Conservation (phyloP, 53 echinoderm and acorn worm genomes). For the Mesocentrotus franciscanus region DNA sequence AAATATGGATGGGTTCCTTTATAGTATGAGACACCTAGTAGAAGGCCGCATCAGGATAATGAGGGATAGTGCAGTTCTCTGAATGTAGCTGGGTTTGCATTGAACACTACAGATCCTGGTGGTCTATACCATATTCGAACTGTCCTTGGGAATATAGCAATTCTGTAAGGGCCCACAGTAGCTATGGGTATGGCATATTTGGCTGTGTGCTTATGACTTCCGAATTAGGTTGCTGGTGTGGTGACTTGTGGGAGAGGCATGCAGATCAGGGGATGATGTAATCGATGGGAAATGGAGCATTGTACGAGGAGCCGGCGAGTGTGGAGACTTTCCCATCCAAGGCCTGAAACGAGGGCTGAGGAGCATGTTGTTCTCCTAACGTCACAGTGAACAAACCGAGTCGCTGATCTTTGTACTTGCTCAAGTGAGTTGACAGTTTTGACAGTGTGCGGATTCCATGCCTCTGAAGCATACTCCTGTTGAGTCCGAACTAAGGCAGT, state of each 20-base stretch:
- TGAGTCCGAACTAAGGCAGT: conserved; percentile 66
- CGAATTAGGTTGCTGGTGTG: too few relatives aligned
- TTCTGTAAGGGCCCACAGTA: not conserved
- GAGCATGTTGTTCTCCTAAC: conserved; percentile 58
- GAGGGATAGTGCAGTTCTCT: conserved; percentile 17
- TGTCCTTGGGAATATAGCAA: not conserved
- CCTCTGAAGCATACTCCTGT: conserved; percentile 64
- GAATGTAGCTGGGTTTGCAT: not conserved
- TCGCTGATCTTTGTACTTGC: conserved; percentile 66
- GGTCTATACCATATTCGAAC: too few relatives aligned
- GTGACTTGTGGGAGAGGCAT: conserved; percentile 18
- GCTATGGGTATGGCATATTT: not conserved
- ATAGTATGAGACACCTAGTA: too few relatives aligned
- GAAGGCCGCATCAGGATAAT: not conserved
- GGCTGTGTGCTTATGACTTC: too few relatives aligned
- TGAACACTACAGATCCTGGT: too few relatives aligned
- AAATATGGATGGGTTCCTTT: too few relatives aligned
- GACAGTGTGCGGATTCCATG: conserved; percentile 67
- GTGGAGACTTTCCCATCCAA: conserved; percentile 51
- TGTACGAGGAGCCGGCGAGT: conserved; percentile 46
- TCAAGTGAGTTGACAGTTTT: conserved; percentile 43
- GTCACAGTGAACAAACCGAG: conserved; percentile 57
- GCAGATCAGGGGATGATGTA: conserved; percentile 35
- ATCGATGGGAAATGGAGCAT: too few relatives aligned
- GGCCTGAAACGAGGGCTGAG: too few relatives aligned